Evolutionary conservation across 2,888 invertebrate genomes (phyloP).

Genomic region (Watsonalla binaria): DNA sequence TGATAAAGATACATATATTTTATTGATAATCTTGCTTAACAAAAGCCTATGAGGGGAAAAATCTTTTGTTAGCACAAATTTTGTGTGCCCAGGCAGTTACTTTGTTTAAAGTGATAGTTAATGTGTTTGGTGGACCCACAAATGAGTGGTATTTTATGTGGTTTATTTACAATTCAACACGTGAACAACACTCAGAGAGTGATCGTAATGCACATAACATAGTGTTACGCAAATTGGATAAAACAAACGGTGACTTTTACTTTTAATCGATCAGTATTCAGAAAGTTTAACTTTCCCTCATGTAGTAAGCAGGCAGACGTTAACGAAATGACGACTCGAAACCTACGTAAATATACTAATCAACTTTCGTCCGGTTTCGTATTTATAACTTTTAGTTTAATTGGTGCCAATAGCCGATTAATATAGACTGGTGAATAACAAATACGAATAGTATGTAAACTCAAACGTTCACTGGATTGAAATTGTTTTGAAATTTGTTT

Average conservation of each 20-base stretch:
- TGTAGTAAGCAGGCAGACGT: slow-evolving; percentile 8
- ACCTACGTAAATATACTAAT: neutral
- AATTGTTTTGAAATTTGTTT: neutral
- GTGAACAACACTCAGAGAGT: slow-evolving; percentile 11
- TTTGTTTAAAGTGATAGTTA: no score
- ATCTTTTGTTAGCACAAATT: no score
- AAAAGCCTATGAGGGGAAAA: no score
- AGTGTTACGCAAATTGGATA: slow-evolving; percentile 44
- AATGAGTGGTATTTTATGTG: neutral
- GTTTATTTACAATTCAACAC: slow-evolving; percentile 22
- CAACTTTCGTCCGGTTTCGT: neutral
- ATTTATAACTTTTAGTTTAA: neutral
- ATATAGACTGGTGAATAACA: no score
- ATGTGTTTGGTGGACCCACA: no score
- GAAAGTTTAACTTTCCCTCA: slow-evolving; percentile 62
- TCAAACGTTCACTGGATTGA: neutral
- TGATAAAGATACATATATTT: no score
- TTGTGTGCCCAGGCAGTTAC: no score
- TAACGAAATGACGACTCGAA: neutral
- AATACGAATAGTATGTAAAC: neutral
- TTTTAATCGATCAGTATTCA: slow-evolving; percentile 68
- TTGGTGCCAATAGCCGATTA: neutral
- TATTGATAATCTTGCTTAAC: no score
- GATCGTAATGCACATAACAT: slow-evolving; percentile 30
- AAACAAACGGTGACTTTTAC: slow-evolving; percentile 52